Evolutionary conservation across 2,113 vertebrate genomes (phyloP).

Genomic region (Labrus mixtus): DNA sequence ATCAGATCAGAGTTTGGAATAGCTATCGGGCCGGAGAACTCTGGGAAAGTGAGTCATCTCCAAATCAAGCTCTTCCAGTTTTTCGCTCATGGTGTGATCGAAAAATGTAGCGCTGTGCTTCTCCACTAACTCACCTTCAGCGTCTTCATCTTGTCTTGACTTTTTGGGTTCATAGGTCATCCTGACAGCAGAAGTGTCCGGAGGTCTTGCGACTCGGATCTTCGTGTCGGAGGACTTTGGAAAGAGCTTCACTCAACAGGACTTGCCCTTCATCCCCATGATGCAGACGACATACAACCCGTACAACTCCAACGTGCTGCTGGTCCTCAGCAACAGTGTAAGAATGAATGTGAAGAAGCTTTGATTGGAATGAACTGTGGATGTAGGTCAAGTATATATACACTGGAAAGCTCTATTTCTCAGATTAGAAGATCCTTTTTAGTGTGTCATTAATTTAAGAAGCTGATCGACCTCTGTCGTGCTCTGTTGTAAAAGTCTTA

Average conservation of each 20-base stretch:
- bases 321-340: constrained; percentile 88
- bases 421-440: neutral
- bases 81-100: neutral
- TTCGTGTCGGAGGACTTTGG: constrained; percentile 90
- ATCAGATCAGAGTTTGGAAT: constrained; percentile 93
- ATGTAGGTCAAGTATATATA: neutral
- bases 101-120: rapidly evolving
- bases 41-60: constrained; percentile 87
- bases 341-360: constrained; percentile 51
- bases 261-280: constrained; percentile 89
- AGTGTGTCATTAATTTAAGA: neutral
- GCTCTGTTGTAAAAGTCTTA: constrained; percentile 14
- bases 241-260: constrained; percentile 83
- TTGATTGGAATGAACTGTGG: neutral
- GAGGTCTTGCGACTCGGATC: constrained; percentile 82
- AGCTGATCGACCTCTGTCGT: neutral
- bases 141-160: constrained; percentile 2
- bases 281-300: constrained; percentile 89
- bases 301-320: constrained; percentile 80
- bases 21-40: constrained; percentile 90
- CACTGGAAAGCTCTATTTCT: constrained; percentile 2
- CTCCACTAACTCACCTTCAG: neutral
- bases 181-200: constrained; percentile 90
- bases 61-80: neutral
- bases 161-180: constrained; percentile 86